Base-by-base conservation (phyloP, 2,113 vertebrate genomes). In the Periophthalmodon schlosseri region DNA sequence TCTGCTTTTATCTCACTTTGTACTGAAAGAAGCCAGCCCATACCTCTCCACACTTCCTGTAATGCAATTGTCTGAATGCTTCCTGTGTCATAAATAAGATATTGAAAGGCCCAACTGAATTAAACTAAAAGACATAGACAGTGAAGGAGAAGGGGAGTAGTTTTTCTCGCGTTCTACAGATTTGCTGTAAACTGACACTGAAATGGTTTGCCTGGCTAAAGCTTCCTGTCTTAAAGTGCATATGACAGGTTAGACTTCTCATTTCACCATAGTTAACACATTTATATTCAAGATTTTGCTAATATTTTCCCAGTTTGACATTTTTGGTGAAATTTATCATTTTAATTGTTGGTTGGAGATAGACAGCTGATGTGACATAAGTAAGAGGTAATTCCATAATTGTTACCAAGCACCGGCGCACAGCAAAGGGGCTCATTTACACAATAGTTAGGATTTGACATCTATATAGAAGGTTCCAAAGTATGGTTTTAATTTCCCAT, bases 91-190 rank as follows among this genome's bases (percentile, higher is more conserved):
- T 92, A 90, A 94, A 89, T 90, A 88, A 92, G 92, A 89, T 91
- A 91, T 92, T 93, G 92, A 93, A 91, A 91, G 89, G 88, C 87
- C 87, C 85, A 93, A 94, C 93, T 93, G 91, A 93, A 93, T 94
- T 93, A 93, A 93, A 91, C 91, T 93, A 90, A 93, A 90, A 92
- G 86, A 85, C 92, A 91, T 60, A 60, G 57, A 60, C 93, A 85
- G 91, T 86, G 68, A 76, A 91, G 92, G 90, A 91, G 81, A 88
- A 91, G 88, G 87, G 86, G 89, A 91, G 92, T 92, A 91, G 91
- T 85, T 92, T 92, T 88, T 85, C 76, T 76, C 68, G 72, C 85
- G 81, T 46, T 79, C 83, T 90, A 84, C 18, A 69, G 81, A 86
- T 91, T 86, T 86, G 91, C 91, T 93, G 92, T 93, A 93, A 93